These are phyloP conservation scores for Formica selysi DNA, from an alignment of 1,140 invertebrate genomes.

Conservation along the genomic window DNA sequence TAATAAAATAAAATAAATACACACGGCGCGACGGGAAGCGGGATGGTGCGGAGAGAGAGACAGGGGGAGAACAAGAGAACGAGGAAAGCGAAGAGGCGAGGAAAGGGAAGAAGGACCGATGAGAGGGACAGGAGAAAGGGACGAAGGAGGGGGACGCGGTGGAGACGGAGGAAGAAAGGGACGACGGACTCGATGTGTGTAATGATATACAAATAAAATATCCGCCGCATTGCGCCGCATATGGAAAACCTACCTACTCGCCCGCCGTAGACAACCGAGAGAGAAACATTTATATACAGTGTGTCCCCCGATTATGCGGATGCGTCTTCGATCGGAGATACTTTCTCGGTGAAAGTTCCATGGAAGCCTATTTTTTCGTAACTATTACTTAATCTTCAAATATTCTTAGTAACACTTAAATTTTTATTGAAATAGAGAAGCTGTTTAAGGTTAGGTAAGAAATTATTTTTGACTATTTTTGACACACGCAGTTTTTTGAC, in stretches of 20 bases:
- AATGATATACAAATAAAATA: constrained; percentile 77
- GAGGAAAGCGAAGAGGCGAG: too few species aligned
- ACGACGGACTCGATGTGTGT: constrained; percentile 64
- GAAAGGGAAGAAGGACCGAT: too few species aligned
- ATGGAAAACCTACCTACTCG: constrained; percentile 73
- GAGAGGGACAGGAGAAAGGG: constrained; percentile 26
- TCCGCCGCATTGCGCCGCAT: constrained; percentile 65
- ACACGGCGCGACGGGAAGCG: constrained; percentile 56
- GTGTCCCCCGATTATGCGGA: constrained; percentile 56
- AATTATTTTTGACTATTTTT: not conserved
- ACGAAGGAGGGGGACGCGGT: constrained; percentile 62
- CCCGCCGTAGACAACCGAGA: constrained; percentile 37
- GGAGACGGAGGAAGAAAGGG: constrained; percentile 55
- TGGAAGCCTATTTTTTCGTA: not conserved
- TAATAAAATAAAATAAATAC: constrained; percentile 85
- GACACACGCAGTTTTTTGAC: too few species aligned
- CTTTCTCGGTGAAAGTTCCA: not conserved
- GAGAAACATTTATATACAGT: constrained; percentile 59
- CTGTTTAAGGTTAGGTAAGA: not conserved
- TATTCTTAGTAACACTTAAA: not conserved
- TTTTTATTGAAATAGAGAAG: not conserved
- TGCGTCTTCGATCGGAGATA: not conserved
- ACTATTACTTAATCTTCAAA: not conserved
- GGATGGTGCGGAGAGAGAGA: constrained; percentile 32
- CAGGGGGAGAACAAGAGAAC: constrained; percentile 35